Evolutionary conservation across 2,888 invertebrate genomes (phyloP), one percentile per base, ranked within the genome.

Genomic region (Macrophya alboannulata): DNA sequence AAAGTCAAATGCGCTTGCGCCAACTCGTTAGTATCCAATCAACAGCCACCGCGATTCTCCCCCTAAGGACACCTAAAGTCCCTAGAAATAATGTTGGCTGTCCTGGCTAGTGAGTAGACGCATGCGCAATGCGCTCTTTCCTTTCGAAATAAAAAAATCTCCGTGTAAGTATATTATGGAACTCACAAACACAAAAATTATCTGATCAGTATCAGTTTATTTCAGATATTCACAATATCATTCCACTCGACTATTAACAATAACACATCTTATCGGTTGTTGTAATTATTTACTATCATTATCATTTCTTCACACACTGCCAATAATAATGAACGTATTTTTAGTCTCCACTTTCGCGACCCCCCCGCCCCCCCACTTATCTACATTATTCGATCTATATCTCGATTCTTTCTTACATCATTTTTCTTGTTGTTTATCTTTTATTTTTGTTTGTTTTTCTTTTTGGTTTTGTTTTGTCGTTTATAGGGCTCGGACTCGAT

Each of bases 231-330:
- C 12, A 62, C 62, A 62, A 62, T 9, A 62, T 25, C 0, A 25
- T 59, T 21, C 10, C 2, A 21, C 31, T 31, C 31, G 31, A 31
- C 31, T 31, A 59, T 59, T n/a, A 59, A n/a, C 62, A 62, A 10
- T 62, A 25, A 62, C 62, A 62, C 62, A 25, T 55, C 55, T n/a
- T 55, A 55, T 55, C 55, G 55, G 55, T 55, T 55, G 55, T 62
- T 25, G 10, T 25, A 62, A 25, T 25, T 12, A 62, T 25, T 62
- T 25, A 62, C 8, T 25, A 12, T 25, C 8, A 62, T 62, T 25
- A 25, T 10, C 25, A 62, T 62, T 62, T 25, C 3, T 62, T 62
- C 62, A 25, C 62, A 25, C 25, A 62, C 10, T 62, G 62, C 62
- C 62, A 62, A 62, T 25, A 62, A 62, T 10, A 62, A 25, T 25